Conservation (phyloP, 2,888 invertebrate genomes). For the Pyralis farinalis region DNA sequence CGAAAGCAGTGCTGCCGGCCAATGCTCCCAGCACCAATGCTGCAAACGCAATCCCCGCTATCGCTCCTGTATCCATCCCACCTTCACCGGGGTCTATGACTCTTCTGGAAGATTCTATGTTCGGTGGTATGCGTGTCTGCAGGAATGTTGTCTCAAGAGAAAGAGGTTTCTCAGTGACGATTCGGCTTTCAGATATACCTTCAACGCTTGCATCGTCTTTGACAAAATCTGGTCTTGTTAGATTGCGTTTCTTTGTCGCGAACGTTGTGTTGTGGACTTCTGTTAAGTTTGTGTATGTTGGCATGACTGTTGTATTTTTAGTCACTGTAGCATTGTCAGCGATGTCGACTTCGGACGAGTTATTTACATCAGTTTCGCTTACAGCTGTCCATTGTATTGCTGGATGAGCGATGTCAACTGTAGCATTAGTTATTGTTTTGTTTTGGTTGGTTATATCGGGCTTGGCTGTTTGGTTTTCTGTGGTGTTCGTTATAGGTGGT, state of each 20-base stretch:
- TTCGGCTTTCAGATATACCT: conserved; percentile 57
- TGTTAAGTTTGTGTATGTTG: conserved; percentile 37
- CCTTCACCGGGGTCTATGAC: conserved; percentile 52
- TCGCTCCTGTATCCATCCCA: conserved; percentile 81
- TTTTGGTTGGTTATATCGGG: conserved; percentile 21
- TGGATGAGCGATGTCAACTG: conserved; percentile 34
- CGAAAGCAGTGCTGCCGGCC: conserved; percentile 84
- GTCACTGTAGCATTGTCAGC: conserved; percentile 25
- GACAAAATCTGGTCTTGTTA: conserved; percentile 55
- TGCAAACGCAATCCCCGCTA: conserved; percentile 86
- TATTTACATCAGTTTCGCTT: conserved; percentile 24
- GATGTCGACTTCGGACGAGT: conserved; percentile 23
- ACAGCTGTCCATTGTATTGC: conserved; percentile 47
- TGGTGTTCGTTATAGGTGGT: conserved; percentile 37
- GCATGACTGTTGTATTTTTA: conserved; percentile 30
- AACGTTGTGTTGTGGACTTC: conserved; percentile 53
- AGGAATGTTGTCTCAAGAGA: conserved; percentile 66
- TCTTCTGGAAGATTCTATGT: conserved; percentile 62
- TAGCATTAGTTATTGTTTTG: conserved; percentile 27
- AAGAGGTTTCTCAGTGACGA: conserved; percentile 68
- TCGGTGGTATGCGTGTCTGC: conserved; percentile 65
- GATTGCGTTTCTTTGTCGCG: conserved; percentile 48
- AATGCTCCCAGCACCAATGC: conserved; percentile 83
- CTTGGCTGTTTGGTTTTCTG: conserved; percentile 16
- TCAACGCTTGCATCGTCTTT: conserved; percentile 52